Evolutionary conservation across 1,140 invertebrate species (phyloP).

Genomic region (Camponotus floridanus): DNA sequence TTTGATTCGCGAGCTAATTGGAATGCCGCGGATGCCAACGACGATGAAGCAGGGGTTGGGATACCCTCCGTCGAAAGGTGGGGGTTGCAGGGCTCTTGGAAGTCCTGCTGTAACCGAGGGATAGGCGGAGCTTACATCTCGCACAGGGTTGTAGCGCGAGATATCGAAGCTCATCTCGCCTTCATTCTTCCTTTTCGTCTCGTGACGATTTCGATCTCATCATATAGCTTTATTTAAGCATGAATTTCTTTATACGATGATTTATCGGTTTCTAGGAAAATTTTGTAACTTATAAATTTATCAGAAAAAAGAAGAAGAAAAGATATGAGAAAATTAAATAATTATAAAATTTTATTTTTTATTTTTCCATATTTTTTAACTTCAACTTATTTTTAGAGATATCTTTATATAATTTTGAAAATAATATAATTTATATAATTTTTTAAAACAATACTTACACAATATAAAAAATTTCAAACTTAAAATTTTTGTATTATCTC

Average conservation of each 20-base stretch:
- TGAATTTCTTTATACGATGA: conserved; percentile 52
- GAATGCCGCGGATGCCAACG: conserved; percentile 86
- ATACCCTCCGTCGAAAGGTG: conserved; percentile 55
- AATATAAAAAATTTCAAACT: neutral
- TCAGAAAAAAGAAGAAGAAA: neutral
- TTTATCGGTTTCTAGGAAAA: conserved; percentile 17
- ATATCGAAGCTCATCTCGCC: conserved; percentile 76
- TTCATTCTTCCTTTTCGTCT: conserved; percentile 62
- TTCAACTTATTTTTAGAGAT: neutral
- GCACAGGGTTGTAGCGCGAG: conserved; percentile 75
- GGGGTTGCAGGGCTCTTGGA: conserved; percentile 77
- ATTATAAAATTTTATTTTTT: conserved; percentile 10
- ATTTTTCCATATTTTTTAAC: neutral
- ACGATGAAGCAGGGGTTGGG: conserved; percentile 81
- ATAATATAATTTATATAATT: neutral
- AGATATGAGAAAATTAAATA: neutral
- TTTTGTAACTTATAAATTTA: conserved; percentile 34
- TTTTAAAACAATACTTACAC: neutral
- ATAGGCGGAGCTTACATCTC: conserved; percentile 84
- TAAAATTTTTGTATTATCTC: neutral
- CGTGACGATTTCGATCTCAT: conserved; percentile 62
- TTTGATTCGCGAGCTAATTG: conserved; percentile 86
- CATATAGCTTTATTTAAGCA: conserved; percentile 28
- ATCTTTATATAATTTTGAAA: neutral
- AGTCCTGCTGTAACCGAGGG: conserved; percentile 78